Percentiles rank a stretch among this genome's conserved stretches.
These are phyloP conservation scores for Drosophila pegasa DNA, from an alignment of 2,888 invertebrate genomes.

Conservation along the genomic window DNA sequence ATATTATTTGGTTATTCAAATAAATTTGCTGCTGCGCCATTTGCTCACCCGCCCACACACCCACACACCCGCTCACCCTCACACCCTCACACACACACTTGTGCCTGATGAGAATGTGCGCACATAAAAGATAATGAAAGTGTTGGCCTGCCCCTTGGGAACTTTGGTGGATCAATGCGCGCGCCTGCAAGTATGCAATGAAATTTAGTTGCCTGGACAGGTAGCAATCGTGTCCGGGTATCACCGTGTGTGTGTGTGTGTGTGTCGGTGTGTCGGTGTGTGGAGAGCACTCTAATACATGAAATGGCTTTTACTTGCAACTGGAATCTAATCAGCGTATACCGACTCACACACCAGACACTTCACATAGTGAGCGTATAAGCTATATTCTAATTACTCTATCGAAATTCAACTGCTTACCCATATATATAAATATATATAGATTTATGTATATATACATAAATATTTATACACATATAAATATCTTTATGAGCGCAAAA, in stretches of 20 bases:
- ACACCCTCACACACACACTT: constrained; percentile 5
- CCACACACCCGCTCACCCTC: constrained; percentile 18
- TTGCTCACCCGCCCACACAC: constrained; percentile 9
- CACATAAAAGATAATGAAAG: constrained; percentile 71
- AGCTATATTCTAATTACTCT: constrained; percentile 1
- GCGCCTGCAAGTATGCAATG: constrained; percentile 47
- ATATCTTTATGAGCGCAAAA: too few relatives aligned
- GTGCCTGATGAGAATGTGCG: constrained; percentile 45
- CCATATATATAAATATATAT: too few relatives aligned
- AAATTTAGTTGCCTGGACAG: constrained; percentile 41
- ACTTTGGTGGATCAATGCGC: constrained; percentile 6
- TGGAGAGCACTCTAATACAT: constrained; percentile 32
- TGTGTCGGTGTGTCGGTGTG: not conserved
- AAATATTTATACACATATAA: too few relatives aligned
- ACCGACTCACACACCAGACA: constrained; percentile 17
- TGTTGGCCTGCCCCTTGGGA: constrained; percentile 41
- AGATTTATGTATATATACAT: too few relatives aligned
- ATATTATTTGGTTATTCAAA: constrained; percentile 62
- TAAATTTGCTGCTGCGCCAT: constrained; percentile 45
- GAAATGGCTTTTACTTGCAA: constrained; percentile 21
- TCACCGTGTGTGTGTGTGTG: not conserved
- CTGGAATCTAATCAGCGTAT: constrained; percentile 40
- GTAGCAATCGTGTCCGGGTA: constrained; percentile 11
- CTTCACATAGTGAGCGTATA: not conserved
- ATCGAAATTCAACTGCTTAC: too few relatives aligned